A percentile compares a stretch with the other conserved stretches of the same genome.
Evolutionary conservation across 2,888 invertebrate genomes (phyloP).

Genomic region (Eumacrocentrus americanus): DNA sequence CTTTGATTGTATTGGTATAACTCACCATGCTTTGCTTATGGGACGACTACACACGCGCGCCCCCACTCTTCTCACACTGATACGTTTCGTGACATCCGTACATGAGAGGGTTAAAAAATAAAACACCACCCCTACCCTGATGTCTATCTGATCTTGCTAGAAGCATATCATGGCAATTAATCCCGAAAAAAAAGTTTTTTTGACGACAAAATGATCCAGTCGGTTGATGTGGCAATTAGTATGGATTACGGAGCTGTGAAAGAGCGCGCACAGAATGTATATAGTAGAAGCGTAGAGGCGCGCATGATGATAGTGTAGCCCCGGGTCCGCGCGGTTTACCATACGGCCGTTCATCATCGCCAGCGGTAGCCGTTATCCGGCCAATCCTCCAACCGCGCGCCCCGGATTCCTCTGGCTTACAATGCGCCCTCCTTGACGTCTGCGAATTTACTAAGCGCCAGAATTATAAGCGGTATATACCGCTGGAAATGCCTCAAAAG

Average conservation of each 20-base stretch:
- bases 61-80: no score
- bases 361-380: slow-evolving; percentile 27
- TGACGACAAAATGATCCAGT: neutral
- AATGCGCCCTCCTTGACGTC: slow-evolving; percentile 16
- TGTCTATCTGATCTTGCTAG: no score
- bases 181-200: neutral
- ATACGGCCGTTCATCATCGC: slow-evolving; percentile 54
- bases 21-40: no score
- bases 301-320: slow-evolving; percentile 31
- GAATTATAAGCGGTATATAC: slow-evolving; percentile 8
- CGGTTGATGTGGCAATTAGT: slow-evolving; percentile 19
- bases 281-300: slow-evolving; percentile 22
- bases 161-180: neutral
- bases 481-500: neutral
- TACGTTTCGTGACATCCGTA: no score
- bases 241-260: slow-evolving; percentile 15
- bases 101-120: neutral
- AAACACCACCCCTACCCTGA: no score
- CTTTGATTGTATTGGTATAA: no score
- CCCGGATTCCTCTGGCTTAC: slow-evolving; percentile 24
- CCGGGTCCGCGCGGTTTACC: slow-evolving; percentile 49
- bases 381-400: slow-evolving; percentile 16
- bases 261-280: neutral
- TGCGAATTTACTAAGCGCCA: slow-evolving; percentile 16
- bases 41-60: no score